Conservation (phyloP, 2,888 invertebrate genomes). For the Papilio gigon region DNA sequence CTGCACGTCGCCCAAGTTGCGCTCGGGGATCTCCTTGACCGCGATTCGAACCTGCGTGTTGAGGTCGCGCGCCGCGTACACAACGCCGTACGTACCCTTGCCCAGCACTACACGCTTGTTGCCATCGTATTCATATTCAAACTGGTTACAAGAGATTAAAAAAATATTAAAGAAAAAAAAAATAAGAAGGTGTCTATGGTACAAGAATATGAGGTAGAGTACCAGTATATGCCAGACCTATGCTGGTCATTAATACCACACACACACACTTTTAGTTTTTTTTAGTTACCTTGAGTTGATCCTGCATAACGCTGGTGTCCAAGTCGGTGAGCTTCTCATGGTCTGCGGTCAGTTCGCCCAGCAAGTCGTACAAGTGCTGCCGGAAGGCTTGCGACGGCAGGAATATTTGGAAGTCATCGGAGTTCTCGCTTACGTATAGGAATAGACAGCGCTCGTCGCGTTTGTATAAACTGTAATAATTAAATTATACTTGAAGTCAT, state of each 20-base stretch:
- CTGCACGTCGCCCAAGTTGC: slow-evolving; percentile 97
- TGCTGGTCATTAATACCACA: too few relatives aligned
- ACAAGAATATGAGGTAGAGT: too few relatives aligned
- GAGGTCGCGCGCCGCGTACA: slow-evolving; percentile 96
- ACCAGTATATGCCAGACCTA: too few relatives aligned
- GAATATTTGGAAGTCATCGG: slow-evolving; percentile 99
- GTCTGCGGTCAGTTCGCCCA: slow-evolving; percentile 94
- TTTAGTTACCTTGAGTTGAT: slow-evolving; percentile 85
- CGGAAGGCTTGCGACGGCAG: slow-evolving; percentile 95
- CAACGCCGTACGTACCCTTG: slow-evolving; percentile 97
- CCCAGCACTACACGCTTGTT: slow-evolving; percentile 93
- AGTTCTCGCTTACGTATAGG: slow-evolving; percentile 98
- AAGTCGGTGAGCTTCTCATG: slow-evolving; percentile 90
- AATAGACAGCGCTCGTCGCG: slow-evolving; percentile 97
- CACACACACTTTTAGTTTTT: too few relatives aligned
- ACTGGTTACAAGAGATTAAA: slow-evolving; percentile 74
- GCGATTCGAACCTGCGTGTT: slow-evolving; percentile 97
- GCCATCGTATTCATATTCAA: slow-evolving; percentile 97
- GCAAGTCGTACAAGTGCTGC: slow-evolving; percentile 91
- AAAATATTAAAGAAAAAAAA: too few relatives aligned
- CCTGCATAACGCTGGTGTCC: slow-evolving; percentile 88
- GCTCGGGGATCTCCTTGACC: slow-evolving; percentile 98
- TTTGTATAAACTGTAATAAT: slow-evolving; percentile 90
- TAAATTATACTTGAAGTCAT: slow-evolving; percentile 8
- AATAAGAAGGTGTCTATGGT: too few relatives aligned